Base-by-base conservation (phyloP, 2,113 vertebrate species). In the Cochlearius cochlearius region DNA sequence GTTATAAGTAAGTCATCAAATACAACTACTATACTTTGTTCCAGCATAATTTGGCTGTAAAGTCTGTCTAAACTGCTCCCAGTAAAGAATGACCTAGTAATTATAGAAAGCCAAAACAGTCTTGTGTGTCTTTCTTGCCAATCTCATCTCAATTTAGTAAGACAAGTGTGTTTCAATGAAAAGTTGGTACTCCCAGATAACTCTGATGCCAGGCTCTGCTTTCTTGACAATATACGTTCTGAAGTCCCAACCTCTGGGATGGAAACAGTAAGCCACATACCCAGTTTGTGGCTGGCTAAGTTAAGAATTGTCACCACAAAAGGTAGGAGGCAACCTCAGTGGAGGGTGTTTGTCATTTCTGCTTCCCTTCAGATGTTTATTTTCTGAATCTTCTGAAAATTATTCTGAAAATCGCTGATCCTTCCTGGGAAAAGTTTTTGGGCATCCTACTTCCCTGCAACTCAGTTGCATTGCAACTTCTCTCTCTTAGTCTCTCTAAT, bases 401-500 rank as follows among this genome's bases (percentile, higher is more conserved):
- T 43, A 43, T 43, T 43, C 41, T 15, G 15, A 43, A 43, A 43
- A 27, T 64, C 2, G 19, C 6, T 59, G 29, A 41, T 55, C 7
- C 13, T 60, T 83, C 20, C 15, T 36, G 22, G 14, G 20, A 74
- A 74, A n/a, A 39, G 21, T 23, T 32, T 74, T 84, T 43, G 34
- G 13, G 4, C 20, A 64, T 38, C 5, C 36, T 55, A 23, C 14
- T 58, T 68, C 11, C 9, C 12, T 39, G 25, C 5, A 78, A 43
- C 15, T 60, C 11, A 32, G 2, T 38, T 58, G 9, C 12, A 25
- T 25, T 68, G 12, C 11, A 68, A 11, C 16, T 45, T 15, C 0
- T 0, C 7, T 49, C 2, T n/a, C 36, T 38, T 60, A 23, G 21
- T 45, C 11, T 52, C 36, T 21, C 11, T 36, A 1, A 15, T 78